Conservation (phyloP, 2,888 invertebrate species). For the Drosophila heteroneura region DNA sequence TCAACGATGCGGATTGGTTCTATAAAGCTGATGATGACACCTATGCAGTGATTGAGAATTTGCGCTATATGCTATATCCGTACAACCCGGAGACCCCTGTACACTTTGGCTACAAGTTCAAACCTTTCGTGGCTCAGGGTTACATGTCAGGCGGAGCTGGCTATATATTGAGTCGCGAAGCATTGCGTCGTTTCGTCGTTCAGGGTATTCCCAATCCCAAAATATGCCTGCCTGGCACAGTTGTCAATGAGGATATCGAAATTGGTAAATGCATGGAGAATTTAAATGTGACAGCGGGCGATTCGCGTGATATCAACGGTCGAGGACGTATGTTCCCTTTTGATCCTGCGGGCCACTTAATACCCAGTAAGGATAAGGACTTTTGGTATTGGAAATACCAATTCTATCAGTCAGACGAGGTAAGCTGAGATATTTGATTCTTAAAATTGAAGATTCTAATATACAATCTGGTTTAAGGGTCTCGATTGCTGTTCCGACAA, state of each 20-base stretch:
- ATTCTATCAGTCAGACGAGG: not conserved
- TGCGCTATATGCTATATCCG: not conserved
- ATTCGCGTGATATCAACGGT: not conserved
- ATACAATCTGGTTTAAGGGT: not conserved
- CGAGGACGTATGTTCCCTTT: not conserved
- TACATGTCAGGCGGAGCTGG: not conserved
- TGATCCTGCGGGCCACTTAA: not conserved
- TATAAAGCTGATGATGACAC: not conserved
- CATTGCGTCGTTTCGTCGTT: not conserved
- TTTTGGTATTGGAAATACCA: not conserved
- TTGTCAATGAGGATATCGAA: not conserved
- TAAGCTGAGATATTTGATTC: not conserved
- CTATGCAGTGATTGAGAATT: not conserved
- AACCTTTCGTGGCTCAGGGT: not conserved
- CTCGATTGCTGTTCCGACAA: slow-evolving; percentile 5
- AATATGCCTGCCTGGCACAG: not conserved
- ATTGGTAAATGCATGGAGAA: not conserved
- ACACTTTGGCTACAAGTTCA: not conserved
- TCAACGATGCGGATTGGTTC: slow-evolving; percentile 1
- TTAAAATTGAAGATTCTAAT: not conserved
- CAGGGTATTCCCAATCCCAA: not conserved
- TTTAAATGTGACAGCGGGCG: slow-evolving; percentile 1
- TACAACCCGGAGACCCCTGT: not conserved
- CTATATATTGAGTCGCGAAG: not conserved
- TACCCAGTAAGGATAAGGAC: rapidly evolving